Conservation (phyloP, 2,888 invertebrate genomes). For the Acrobasis suavella region DNA sequence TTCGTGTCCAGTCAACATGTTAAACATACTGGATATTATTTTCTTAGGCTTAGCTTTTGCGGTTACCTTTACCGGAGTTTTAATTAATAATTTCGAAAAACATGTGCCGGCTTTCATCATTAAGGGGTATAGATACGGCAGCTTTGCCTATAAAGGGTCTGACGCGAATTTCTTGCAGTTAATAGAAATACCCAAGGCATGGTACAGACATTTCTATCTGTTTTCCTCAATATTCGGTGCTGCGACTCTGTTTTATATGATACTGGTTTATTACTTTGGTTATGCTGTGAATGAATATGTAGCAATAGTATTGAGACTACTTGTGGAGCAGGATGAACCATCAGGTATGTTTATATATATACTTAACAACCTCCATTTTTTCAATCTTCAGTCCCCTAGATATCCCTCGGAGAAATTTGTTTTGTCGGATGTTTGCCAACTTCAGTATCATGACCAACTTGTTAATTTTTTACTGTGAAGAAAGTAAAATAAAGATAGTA, state of each 20-base stretch:
- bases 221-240: conserved; percentile 84
- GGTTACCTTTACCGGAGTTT: conserved; percentile 80
- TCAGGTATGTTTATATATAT: conserved; percentile 70
- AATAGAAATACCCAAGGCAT: conserved; percentile 89
- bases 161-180: conserved; percentile 67
- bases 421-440: too few species aligned
- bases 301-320: conserved; percentile 68
- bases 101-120: conserved; percentile 85
- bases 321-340: conserved; percentile 65
- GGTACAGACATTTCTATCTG: conserved; percentile 91
- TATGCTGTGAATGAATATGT: conserved; percentile 75
- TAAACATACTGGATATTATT: conserved; percentile 71
- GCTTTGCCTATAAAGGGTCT: conserved; percentile 83
- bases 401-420: too few species aligned
- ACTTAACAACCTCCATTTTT: neutral
- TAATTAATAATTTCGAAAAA: conserved; percentile 85
- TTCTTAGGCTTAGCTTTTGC: conserved; percentile 68
- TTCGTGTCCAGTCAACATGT: conserved; percentile 39
- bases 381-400: too few species aligned
- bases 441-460: too few species aligned
- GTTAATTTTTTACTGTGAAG: too few species aligned
- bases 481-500: too few species aligned
- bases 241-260: conserved; percentile 71
- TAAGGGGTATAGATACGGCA: conserved; percentile 88
- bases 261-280: conserved; percentile 75